Evolutionary conservation across 2,797 vertebrate species (phyloP).

Genomic region (Macroramphosus scolopax): DNA sequence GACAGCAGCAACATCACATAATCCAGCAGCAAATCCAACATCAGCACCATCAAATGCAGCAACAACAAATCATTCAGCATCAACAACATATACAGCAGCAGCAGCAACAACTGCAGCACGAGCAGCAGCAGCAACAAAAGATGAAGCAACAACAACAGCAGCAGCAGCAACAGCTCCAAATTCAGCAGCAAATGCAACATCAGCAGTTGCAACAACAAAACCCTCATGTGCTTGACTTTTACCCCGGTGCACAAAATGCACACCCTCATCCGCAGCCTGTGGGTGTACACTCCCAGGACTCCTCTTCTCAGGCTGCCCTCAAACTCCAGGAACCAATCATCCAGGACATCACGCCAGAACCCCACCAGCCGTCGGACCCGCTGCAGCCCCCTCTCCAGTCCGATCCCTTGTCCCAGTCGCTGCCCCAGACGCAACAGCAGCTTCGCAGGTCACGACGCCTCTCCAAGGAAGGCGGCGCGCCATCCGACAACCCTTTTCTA

Average conservation of each 20-base stretch:
- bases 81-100: slow-evolving; percentile 70
- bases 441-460: slow-evolving; percentile 89
- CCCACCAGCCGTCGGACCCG: slow-evolving; percentile 43
- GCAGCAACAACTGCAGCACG: slow-evolving; percentile 63
- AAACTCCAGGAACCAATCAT: slow-evolving; percentile 64
- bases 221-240: slow-evolving; percentile 69
- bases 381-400: slow-evolving; percentile 59
- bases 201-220: slow-evolving; percentile 58
- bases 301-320: slow-evolving; percentile 44
- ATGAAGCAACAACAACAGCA: slow-evolving; percentile 59
- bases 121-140: slow-evolving; percentile 80
- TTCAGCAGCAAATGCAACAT: slow-evolving; percentile 73
- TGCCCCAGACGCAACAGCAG: slow-evolving; percentile 83
- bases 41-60: slow-evolving; percentile 62
- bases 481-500: slow-evolving; percentile 70
- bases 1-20: slow-evolving; percentile 57
- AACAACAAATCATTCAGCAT: slow-evolving; percentile 60
- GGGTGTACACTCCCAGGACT: slow-evolving; percentile 71
- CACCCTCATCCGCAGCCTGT: slow-evolving; percentile 69
- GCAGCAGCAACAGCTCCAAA: slow-evolving; percentile 57
- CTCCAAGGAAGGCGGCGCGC: slow-evolving; percentile 81
- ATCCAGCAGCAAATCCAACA: slow-evolving; percentile 67
- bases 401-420: slow-evolving; percentile 62
- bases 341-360: slow-evolving; percentile 69
- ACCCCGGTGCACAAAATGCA: slow-evolving; percentile 64